phyloP scores from a whole-genome alignment of 2,888 invertebrate genomes.

The Tiphia femorata region DNA sequence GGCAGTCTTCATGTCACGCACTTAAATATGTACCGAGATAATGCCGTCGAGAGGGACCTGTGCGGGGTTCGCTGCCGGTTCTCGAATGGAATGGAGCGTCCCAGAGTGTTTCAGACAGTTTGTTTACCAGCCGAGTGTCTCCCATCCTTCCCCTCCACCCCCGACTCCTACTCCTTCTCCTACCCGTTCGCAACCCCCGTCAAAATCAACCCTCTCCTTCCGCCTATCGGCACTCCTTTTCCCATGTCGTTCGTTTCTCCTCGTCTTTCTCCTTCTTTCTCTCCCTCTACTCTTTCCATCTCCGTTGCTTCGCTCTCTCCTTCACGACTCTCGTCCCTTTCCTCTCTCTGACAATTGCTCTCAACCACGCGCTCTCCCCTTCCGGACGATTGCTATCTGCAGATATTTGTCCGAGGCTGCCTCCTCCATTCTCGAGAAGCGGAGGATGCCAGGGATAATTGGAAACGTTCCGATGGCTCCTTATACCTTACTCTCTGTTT shows the following conservation, averaged over 20 bases:
- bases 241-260: slow-evolving; percentile 18
- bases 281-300: slow-evolving; percentile 13
- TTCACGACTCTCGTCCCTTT: neutral
- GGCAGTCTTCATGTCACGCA: slow-evolving; percentile 62
- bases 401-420: slow-evolving; percentile 25
- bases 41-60: slow-evolving; percentile 59
- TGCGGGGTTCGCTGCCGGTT: slow-evolving; percentile 43
- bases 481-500: no score
- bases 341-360: slow-evolving; percentile 9
- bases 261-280: slow-evolving; percentile 5
- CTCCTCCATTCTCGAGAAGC: neutral
- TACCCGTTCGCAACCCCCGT: neutral
- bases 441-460: neutral
- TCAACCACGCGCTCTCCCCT: slow-evolving; percentile 34
- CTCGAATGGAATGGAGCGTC: slow-evolving; percentile 59
- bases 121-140: slow-evolving; percentile 60
- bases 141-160: slow-evolving; percentile 30
- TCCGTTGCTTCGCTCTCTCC: neutral
- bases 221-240: slow-evolving; percentile 39
- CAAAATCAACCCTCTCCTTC: slow-evolving; percentile 27
- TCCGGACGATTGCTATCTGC: slow-evolving; percentile 38
- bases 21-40: slow-evolving; percentile 68
- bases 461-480: no score
- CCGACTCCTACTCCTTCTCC: slow-evolving; percentile 17
- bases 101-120: slow-evolving; percentile 66